Evolutionary conservation across 2,888 invertebrate species (phyloP).

Genomic region (Spisula subtruncata): DNA sequence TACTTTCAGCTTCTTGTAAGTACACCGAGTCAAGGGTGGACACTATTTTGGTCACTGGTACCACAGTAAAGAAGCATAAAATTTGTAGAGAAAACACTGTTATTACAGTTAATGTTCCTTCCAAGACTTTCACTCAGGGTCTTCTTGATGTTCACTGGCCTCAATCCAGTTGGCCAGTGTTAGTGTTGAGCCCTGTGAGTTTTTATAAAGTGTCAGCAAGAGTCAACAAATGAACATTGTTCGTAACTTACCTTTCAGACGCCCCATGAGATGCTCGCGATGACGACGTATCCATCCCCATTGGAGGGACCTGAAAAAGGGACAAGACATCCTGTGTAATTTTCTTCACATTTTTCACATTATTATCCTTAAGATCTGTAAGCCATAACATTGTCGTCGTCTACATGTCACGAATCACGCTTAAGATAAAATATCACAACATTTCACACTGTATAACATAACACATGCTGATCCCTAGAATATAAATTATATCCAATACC

Average conservation of each 20-base stretch:
- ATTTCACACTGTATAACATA: not conserved
- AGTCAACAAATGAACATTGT: not conserved
- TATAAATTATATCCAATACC: not conserved
- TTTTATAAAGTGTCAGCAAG: not conserved
- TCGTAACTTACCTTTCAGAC: conserved; percentile 30
- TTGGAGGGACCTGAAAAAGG: conserved; percentile 65
- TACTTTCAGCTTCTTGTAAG: not conserved
- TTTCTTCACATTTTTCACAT: conserved; percentile 66
- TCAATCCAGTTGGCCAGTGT: no score
- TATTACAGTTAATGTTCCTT: no score
- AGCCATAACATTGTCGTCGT: conserved; percentile 69
- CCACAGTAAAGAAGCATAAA: no score
- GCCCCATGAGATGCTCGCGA: not conserved
- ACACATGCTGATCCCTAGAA: not conserved
- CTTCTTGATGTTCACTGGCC: no score
- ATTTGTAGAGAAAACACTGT: no score
- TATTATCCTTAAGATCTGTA: conserved; percentile 59
- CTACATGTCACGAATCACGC: conserved; percentile 1
- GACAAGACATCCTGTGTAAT: conserved; percentile 70
- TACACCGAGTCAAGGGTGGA: no score
- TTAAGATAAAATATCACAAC: not conserved
- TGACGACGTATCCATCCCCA: conserved; percentile 30
- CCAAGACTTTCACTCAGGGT: no score
- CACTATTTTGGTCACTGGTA: no score
- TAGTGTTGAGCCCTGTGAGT: no score